A percentile compares a stretch with the other conserved stretches of the same genome.
These are phyloP conservation scores for Leptosomus discolor DNA, from an alignment of 2,113 vertebrate species.

Conservation along the genomic window DNA sequence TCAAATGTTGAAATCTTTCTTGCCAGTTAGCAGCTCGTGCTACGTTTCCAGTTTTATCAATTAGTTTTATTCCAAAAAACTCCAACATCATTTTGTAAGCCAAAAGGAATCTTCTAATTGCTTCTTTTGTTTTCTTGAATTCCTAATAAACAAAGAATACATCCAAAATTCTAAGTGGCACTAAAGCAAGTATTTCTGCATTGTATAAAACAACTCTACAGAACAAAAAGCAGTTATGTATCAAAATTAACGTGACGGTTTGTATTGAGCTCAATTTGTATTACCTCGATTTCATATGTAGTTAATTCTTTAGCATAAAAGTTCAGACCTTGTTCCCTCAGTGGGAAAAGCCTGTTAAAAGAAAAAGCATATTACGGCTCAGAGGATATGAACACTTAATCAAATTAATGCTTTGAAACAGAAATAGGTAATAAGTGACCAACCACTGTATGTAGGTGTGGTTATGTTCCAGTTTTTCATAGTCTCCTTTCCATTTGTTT, in stretches of 20 bases:
- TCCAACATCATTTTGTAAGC: slow-evolving; percentile 97
- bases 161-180: neutral
- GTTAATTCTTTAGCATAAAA: slow-evolving; percentile 98
- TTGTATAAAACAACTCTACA: neutral
- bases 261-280: neutral
- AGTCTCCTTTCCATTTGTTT: slow-evolving; percentile 95
- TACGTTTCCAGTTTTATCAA: slow-evolving; percentile 92
- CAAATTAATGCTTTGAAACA: slow-evolving; percentile 16
- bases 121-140: slow-evolving; percentile 97
- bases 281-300: slow-evolving; percentile 98
- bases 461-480: slow-evolving; percentile 96
- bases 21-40: slow-evolving; percentile 90
- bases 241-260: neutral
- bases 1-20: slow-evolving; percentile 95
- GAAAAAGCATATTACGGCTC: neutral
- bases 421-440: slow-evolving; percentile 61
- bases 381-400: neutral
- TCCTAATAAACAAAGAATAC: slow-evolving; percentile 76
- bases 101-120: slow-evolving; percentile 89
- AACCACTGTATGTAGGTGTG: slow-evolving; percentile 99
- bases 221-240: neutral
- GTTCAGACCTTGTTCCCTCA: slow-evolving; percentile 98
- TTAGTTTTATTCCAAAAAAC: slow-evolving; percentile 94
- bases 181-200: neutral
- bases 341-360: slow-evolving; percentile 89